These are phyloP conservation scores for Eumaeus atala DNA, from an alignment of 1,140 invertebrate species.

Conservation along the genomic window DNA sequence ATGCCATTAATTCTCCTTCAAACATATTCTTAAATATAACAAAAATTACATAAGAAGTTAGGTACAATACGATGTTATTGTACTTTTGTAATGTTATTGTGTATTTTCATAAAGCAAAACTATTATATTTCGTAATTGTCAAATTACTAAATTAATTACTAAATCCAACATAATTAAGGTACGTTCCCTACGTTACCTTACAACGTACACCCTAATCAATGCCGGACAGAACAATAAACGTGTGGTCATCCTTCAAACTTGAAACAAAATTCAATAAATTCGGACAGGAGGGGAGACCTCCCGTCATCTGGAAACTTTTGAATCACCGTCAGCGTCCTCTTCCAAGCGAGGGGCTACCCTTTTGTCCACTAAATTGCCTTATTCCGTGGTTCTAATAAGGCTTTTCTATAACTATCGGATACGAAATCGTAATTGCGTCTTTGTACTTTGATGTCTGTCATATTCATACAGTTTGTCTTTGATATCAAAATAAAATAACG, in stretches of 20 bases:
- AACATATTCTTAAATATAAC: too few species aligned
- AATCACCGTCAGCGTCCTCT: slow-evolving; percentile 44
- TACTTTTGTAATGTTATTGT: too few species aligned
- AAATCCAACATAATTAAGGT: too few species aligned
- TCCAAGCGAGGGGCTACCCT: slow-evolving; percentile 41
- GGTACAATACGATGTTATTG: too few species aligned
- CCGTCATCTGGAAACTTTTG: slow-evolving; percentile 61
- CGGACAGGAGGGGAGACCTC: slow-evolving; percentile 38
- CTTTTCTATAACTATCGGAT: slow-evolving; percentile 57
- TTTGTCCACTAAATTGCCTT: slow-evolving; percentile 68
- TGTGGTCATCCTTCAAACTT: slow-evolving; percentile 57
- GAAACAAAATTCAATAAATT: slow-evolving; percentile 65
- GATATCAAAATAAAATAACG: slow-evolving; percentile 23
- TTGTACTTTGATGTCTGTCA: slow-evolving; percentile 51
- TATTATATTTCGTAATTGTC: neutral
- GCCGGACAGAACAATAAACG: slow-evolving; percentile 49
- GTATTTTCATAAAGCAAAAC: neutral
- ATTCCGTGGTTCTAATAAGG: slow-evolving; percentile 61
- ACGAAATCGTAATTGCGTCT: slow-evolving; percentile 56
- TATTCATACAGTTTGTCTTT: slow-evolving; percentile 30
- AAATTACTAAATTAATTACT: neutral
- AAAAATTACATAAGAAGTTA: too few species aligned
- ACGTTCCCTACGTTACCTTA: slow-evolving; percentile 25
- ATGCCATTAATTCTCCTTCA: too few species aligned
- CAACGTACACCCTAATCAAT: slow-evolving; percentile 47